These are phyloP conservation scores for Vidua macroura DNA, from an alignment of 2,113 vertebrate genomes.

Conservation along the genomic window DNA sequence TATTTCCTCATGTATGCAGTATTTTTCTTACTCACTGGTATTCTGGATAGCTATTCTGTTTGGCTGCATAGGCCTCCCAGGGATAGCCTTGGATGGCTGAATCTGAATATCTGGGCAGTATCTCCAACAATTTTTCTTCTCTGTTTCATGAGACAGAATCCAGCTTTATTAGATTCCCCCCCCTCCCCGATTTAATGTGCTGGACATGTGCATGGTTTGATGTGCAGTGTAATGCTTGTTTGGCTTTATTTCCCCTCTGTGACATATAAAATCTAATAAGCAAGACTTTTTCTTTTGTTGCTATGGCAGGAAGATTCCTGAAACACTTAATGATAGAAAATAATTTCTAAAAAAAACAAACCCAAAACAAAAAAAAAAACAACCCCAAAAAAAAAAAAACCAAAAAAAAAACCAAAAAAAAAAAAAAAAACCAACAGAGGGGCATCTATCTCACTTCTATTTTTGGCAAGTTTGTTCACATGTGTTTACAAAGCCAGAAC, in stretches of 20 bases:
- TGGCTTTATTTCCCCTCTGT: conserved; percentile 59
- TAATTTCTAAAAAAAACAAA: background rate
- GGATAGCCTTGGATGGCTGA: background rate
- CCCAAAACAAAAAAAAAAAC: background rate
- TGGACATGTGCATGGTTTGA: conserved; percentile 49
- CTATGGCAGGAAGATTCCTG: conserved; percentile 44
- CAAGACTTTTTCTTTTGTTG: conserved; percentile 40
- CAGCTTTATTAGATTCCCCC: conserved; percentile 44
- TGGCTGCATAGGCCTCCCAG: conserved; percentile 18
- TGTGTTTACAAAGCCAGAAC: conserved; percentile 46
- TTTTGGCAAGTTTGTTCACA: conserved; percentile 42
- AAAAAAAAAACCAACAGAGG: background rate
- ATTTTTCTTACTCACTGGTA: background rate
- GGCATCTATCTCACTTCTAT: conserved; percentile 56
- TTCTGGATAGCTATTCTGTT: background rate
- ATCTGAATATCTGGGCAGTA: conserved; percentile 44
- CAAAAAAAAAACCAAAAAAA: background rate
- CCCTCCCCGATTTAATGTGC: conserved; percentile 9
- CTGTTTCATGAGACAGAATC: conserved; percentile 54
- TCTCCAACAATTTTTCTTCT: conserved; percentile 41
- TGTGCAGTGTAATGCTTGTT: conserved; percentile 34
- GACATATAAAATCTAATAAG: conserved; percentile 62
- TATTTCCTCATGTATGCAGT: background rate
- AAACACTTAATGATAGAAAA: conserved; percentile 41
- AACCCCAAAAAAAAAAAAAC: background rate